Evolutionary conservation across 2,888 invertebrate genomes (phyloP), one percentile per base, ranked within the genome.

Genomic region (Agonopterix subpropinquella): DNA sequence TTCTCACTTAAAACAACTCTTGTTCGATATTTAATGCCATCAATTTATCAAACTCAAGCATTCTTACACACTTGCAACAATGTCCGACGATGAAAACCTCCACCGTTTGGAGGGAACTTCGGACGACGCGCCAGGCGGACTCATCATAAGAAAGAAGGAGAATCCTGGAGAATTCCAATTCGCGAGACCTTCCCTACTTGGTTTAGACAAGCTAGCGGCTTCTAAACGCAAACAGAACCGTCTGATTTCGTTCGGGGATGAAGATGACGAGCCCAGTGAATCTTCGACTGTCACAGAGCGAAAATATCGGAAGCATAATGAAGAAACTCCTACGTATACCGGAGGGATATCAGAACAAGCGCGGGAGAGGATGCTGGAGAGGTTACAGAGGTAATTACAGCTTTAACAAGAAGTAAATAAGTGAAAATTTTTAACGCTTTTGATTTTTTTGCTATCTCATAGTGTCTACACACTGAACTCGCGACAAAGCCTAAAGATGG

Each of bases 261-360:
- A 61, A 41, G 66, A 61, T 8, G 71, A 66, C n/a, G 65, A 59
- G 8, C 64, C 62, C 53, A 65, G 51, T 52, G 77, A 61, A 11
- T 62, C 68, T 42, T 60, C 68, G 41, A 59, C 52, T 28, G 63
- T 52, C 0, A 80, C 77, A 56, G 82, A 78, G 53, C 89, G 95
- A 44, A 93, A 95, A 73, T 95, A 97, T 67, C 91, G 98, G 45
- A 90, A 92, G 45, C 90, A 93, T 9, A 91, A 93, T 62, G 94
- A 94, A 64, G 98, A 98, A 83, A 98, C 98, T 0, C 98, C 98
- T 0, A 95, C 98, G 0, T 93, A 98, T 68, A 97, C 98, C 0
- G 98, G 98, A 4, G 98, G 98, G 4, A 94, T 98, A 15, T 95
- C 95, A 35, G 92, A 92, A 50, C 92, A 92, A 70, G 96, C 95